A percentile compares a stretch with the other conserved stretches of the same genome.
Evolutionary conservation across 1,140 invertebrate species (phyloP).

Genomic region (Dendrolimus kikuchii): DNA sequence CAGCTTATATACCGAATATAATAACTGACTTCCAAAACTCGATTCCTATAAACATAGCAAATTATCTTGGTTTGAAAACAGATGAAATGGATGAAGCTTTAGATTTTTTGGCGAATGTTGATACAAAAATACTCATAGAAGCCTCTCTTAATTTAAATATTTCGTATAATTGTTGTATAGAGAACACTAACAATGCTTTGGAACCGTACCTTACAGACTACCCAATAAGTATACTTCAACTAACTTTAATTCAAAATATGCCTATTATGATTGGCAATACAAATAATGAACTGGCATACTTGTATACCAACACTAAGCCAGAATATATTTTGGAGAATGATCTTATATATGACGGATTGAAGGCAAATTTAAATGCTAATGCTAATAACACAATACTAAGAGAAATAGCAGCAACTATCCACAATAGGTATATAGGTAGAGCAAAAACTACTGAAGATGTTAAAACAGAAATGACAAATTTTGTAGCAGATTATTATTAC

Average conservation of each 20-base stretch:
- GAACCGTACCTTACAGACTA: constrained; percentile 16
- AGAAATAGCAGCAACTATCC: constrained; percentile 12
- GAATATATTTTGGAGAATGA: no score
- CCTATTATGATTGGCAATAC: constrained; percentile 5
- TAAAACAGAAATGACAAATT: constrained; percentile 10
- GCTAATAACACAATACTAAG: constrained; percentile 10
- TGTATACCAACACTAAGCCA: background rate
- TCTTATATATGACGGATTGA: no score
- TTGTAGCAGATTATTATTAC: constrained; percentile 1
- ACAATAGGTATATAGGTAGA: constrained; percentile 26
- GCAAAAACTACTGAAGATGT: constrained; percentile 9
- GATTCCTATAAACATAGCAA: constrained; percentile 17
- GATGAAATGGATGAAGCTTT: constrained; percentile 17
- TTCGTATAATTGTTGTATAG: constrained; percentile 15
- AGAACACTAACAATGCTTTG: constrained; percentile 20
- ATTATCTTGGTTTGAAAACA: constrained; percentile 16
- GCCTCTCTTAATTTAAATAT: constrained; percentile 7
- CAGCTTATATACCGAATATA: background rate
- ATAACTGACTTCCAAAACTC: constrained; percentile 4
- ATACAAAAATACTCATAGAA: constrained; percentile 17
- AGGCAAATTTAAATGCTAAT: constrained; percentile 10
- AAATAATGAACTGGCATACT: background rate
- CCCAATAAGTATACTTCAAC: constrained; percentile 8
- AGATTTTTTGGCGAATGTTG: constrained; percentile 12
- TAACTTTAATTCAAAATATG: background rate